Conservation (phyloP, 2,888 invertebrate species). For the Cheiracanthium punctorium region DNA sequence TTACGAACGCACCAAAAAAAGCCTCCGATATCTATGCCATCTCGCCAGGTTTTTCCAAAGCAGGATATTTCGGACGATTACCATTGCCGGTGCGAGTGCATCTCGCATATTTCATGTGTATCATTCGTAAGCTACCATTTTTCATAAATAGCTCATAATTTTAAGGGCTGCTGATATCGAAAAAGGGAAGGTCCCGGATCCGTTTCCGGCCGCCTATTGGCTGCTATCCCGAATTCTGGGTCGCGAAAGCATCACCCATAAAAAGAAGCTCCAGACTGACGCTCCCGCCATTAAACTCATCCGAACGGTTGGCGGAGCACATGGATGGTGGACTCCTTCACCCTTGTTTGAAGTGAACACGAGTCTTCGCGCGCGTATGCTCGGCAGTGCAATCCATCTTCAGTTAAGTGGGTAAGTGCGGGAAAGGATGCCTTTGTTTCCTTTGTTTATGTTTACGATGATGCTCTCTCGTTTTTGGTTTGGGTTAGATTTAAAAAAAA, state of each 20-base stretch:
- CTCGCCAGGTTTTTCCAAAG: too few relatives aligned
- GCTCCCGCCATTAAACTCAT: not conserved
- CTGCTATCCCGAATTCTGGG: not conserved
- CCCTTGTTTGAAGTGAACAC: not conserved
- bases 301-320: not conserved
- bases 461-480: too few relatives aligned
- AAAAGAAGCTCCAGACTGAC: not conserved
- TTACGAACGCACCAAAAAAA: too few relatives aligned
- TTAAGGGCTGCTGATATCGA: not conserved
- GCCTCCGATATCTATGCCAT: too few relatives aligned
- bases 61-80: too few relatives aligned
- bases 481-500: too few relatives aligned
- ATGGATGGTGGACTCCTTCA: not conserved
- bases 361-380: not conserved
- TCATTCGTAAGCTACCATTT: too few relatives aligned
- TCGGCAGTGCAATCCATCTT: not conserved
- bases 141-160: too few relatives aligned
- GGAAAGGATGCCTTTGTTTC: too few relatives aligned
- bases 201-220: not conserved
- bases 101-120: too few relatives aligned
- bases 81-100: too few relatives aligned
- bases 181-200: not conserved
- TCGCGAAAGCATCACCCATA: slow-evolving; percentile 4
- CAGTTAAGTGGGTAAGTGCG: not conserved
- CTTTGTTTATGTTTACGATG: too few relatives aligned